Evolutionary conservation across 2,113 vertebrate genomes (phyloP).

Genomic region (Felis chaus): DNA sequence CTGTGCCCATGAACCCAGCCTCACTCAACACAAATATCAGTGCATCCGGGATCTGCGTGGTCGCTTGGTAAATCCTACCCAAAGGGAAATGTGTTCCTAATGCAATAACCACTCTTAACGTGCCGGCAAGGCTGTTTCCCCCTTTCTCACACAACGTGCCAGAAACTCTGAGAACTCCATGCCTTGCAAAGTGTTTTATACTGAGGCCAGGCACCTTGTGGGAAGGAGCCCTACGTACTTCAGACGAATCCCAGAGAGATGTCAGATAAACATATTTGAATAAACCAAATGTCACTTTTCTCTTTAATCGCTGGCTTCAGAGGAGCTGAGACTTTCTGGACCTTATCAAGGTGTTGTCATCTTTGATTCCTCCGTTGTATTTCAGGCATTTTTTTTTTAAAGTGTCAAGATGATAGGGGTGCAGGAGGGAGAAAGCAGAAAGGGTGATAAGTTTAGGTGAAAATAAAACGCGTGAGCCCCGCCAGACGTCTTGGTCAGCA

Average conservation of each 20-base stretch:
- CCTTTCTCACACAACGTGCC: background rate
- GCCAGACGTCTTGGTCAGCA: background rate
- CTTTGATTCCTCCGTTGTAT: background rate
- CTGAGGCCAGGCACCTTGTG: background rate
- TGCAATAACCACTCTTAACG: background rate
- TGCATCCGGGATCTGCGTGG: fast-evolving
- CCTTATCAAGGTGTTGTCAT: background rate
- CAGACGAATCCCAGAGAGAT: background rate
- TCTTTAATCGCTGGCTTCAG: slow-evolving; percentile 26
- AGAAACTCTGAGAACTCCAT: background rate
- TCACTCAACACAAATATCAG: background rate
- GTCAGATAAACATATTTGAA: slow-evolving; percentile 37
- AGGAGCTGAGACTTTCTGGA: background rate
- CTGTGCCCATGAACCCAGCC: background rate
- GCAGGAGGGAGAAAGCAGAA: background rate
- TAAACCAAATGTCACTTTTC: background rate
- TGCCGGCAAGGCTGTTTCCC: background rate
- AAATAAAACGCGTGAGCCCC: background rate
- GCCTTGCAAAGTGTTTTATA: too few species aligned
- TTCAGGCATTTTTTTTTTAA: background rate
- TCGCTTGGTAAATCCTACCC: background rate
- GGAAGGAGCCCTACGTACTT: background rate
- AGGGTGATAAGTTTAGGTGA: background rate
- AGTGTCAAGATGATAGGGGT: background rate
- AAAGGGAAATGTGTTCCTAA: background rate